phyloP scores from a whole-genome alignment of 2,888 invertebrate genomes.

The Chrysina gloriosa region DNA sequence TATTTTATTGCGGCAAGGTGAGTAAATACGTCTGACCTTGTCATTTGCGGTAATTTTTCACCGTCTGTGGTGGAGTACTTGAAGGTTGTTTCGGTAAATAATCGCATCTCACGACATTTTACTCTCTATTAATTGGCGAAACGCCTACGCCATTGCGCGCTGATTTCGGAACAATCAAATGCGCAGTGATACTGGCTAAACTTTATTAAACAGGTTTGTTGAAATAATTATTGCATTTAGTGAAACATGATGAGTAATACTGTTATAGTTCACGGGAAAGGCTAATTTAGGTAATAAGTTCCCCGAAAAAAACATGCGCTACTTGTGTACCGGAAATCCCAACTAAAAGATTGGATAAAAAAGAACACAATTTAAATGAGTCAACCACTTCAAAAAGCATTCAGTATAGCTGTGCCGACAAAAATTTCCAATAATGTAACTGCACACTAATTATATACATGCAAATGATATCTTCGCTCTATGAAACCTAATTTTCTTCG shows the following conservation, averaged over 20 bases:
- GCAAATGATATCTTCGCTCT: background rate
- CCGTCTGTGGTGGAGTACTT: background rate
- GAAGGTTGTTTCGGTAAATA: conserved; percentile 17
- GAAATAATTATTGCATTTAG: background rate
- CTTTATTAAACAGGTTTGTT: background rate
- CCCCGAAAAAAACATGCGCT: no score
- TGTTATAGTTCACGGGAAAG: no score
- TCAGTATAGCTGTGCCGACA: no score
- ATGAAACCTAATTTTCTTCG: conserved; percentile 16
- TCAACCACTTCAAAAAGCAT: background rate
- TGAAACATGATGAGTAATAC: background rate
- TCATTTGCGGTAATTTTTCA: conserved; percentile 36
- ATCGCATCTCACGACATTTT: conserved; percentile 15
- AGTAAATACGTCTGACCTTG: conserved; percentile 31
- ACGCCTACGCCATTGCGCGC: background rate
- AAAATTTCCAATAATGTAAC: background rate
- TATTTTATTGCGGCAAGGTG: conserved; percentile 14
- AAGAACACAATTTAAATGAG: no score
- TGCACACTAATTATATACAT: no score
- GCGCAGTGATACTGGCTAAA: background rate
- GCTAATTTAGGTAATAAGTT: no score
- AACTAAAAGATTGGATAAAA: no score
- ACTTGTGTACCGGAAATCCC: no score
- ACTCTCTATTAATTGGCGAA: conserved; percentile 1
- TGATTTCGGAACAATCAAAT: background rate